Evolutionary conservation across 2,113 vertebrate genomes (phyloP).

Genomic region (Cyprinodon tularosa): DNA sequence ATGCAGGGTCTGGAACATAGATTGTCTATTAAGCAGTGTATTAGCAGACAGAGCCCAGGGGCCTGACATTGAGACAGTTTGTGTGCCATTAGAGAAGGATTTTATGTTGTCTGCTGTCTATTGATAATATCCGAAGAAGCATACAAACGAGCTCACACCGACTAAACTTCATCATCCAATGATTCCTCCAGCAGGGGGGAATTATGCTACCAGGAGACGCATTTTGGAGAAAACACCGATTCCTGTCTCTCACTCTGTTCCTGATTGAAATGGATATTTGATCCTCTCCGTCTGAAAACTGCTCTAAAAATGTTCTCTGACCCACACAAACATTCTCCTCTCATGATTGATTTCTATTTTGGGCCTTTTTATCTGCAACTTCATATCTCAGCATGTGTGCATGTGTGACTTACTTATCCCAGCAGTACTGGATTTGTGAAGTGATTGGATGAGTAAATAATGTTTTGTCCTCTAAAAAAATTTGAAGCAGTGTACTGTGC

Average conservation of each 20-base stretch:
- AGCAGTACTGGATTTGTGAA: slow-evolving; percentile 36
- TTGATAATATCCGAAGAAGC: slow-evolving; percentile 26
- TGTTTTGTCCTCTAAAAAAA: slow-evolving; percentile 17
- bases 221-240: slow-evolving; percentile 37
- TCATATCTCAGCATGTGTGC: slow-evolving; percentile 55
- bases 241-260: slow-evolving; percentile 30
- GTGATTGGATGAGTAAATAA: slow-evolving; percentile 36
- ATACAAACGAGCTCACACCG: not conserved
- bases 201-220: slow-evolving; percentile 34
- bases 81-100: slow-evolving; percentile 54
- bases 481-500: slow-evolving; percentile 2
- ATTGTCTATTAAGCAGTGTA: slow-evolving; percentile 65
- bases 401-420: slow-evolving; percentile 49
- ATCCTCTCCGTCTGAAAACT: slow-evolving; percentile 23
- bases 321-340: slow-evolving; percentile 54
- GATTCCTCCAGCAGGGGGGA: slow-evolving; percentile 27
- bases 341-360: slow-evolving; percentile 68
- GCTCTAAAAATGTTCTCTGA: slow-evolving; percentile 51
- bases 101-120: slow-evolving; percentile 44
- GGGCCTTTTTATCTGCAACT: slow-evolving; percentile 50
- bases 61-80: slow-evolving; percentile 58
- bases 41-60: slow-evolving; percentile 58
- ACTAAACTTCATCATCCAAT: slow-evolving; percentile 53
- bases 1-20: slow-evolving; percentile 38
- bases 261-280: slow-evolving; percentile 44